A percentile compares a stretch with the other conserved stretches of the same genome.
Conservation (phyloP, 1,140 invertebrate genomes). For the Zaprionus ghesquierei region DNA sequence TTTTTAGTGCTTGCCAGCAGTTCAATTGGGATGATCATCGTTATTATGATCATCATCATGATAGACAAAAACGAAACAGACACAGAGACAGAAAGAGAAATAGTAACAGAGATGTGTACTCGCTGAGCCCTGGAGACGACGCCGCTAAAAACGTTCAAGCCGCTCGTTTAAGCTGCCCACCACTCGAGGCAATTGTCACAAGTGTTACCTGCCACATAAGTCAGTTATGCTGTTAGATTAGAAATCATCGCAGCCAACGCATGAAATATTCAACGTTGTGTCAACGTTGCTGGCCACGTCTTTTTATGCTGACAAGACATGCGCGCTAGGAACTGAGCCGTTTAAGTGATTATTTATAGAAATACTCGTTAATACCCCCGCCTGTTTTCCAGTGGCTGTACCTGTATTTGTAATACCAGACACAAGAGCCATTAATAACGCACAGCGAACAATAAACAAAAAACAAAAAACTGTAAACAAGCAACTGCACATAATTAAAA, state of each 20-base stretch:
- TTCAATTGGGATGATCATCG: constrained; percentile 72
- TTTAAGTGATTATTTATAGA: constrained; percentile 46
- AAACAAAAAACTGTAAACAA: constrained; percentile 13
- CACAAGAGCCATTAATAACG: constrained; percentile 50
- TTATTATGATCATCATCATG: constrained; percentile 40
- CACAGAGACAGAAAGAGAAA: background rate
- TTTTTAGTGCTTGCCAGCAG: constrained; percentile 37
- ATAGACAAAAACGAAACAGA: constrained; percentile 44
- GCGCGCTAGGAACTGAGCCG: constrained; percentile 15
- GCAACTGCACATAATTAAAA: constrained; percentile 40
- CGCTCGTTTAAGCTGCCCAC: constrained; percentile 76
- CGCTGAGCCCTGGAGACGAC: constrained; percentile 32
- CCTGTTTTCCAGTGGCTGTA: background rate
- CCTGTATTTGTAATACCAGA: constrained; percentile 29
- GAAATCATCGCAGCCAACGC: constrained; percentile 38
- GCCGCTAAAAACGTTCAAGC: constrained; percentile 49
- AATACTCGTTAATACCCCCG: constrained; percentile 29
- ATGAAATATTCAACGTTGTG: constrained; percentile 25
- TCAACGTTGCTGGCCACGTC: background rate
- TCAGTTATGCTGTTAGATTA: constrained; percentile 48
- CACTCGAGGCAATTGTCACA: constrained; percentile 40
- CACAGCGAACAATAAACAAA: constrained; percentile 31
- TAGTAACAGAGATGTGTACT: constrained; percentile 2
- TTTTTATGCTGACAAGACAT: constrained; percentile 44
- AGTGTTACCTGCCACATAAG: constrained; percentile 43